These are phyloP conservation scores for Torymus auratus DNA, from an alignment of 2,888 invertebrate species.

Conservation along the genomic window DNA sequence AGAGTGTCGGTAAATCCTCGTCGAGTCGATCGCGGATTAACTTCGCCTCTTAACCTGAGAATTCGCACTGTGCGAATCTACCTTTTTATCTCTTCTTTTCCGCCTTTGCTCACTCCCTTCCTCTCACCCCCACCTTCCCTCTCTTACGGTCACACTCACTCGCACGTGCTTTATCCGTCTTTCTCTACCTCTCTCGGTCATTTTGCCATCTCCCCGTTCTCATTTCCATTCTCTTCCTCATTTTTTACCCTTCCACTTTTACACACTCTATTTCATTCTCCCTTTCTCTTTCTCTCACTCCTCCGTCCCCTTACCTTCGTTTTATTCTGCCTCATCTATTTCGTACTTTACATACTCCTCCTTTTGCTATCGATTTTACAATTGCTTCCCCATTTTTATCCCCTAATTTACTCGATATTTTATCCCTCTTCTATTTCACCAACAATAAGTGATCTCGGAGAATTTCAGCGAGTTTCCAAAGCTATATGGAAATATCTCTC, in stretches of 20 bases:
- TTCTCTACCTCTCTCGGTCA: background rate
- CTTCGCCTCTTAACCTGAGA: constrained; percentile 51
- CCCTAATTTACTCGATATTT: background rate
- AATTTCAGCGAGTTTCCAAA: too few species aligned
- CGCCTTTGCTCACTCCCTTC: background rate
- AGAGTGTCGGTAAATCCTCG: constrained; percentile 59
- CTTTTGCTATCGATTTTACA: constrained; percentile 15
- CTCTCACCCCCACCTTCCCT: background rate
- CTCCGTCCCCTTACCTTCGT: too few species aligned
- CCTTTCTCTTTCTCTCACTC: background rate
- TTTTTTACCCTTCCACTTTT: constrained; percentile 25
- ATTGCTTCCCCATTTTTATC: constrained; percentile 4
- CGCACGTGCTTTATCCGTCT: background rate
- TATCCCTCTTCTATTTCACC: too few species aligned
- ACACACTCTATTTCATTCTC: constrained; percentile 7
- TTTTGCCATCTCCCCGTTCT: background rate
- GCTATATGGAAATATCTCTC: too few species aligned
- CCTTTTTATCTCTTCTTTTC: constrained; percentile 37
- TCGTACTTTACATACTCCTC: constrained; percentile 11
- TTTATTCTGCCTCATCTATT: background rate
- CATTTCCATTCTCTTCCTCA: constrained; percentile 20
- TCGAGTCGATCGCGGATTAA: constrained; percentile 59
- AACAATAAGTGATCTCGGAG: too few species aligned
- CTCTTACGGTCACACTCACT: constrained; percentile 21
- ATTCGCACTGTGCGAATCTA: constrained; percentile 46